Evolutionary conservation across 2,797 vertebrate genomes (phyloP).

Genomic region (Sebastes hubbsi): DNA sequence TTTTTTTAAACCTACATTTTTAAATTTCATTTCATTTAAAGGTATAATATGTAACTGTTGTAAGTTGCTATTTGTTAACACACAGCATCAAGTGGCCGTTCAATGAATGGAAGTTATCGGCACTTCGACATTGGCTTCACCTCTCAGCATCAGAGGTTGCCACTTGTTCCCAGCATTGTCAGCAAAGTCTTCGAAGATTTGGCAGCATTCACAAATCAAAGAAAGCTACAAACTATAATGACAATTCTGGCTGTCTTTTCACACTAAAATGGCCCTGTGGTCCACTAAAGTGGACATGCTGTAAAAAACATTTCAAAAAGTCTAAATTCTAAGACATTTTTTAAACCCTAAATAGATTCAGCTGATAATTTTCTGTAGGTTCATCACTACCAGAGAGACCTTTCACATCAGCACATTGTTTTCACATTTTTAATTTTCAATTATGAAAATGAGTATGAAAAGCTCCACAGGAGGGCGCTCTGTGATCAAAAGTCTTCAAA

Average conservation of each 20-base stretch:
- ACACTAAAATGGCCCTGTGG: not conserved
- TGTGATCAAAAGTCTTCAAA: not conserved
- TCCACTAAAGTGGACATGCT: not conserved
- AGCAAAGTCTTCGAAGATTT: too few species aligned
- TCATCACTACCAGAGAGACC: not conserved
- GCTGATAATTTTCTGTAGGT: not conserved
- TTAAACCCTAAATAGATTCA: not conserved
- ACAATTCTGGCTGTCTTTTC: not conserved
- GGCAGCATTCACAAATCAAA: too few species aligned
- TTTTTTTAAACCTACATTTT: accelerated
- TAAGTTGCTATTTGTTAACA: accelerated
- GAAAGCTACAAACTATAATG: not conserved
- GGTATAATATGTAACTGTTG: too few species aligned
- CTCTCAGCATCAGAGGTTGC: too few species aligned
- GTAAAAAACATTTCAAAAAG: not conserved
- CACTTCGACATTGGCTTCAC: too few species aligned
- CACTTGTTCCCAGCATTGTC: too few species aligned
- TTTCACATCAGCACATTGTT: not conserved
- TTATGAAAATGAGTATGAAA: not conserved
- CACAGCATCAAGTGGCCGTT: too few species aligned
- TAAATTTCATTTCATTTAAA: accelerated
- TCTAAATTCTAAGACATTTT: not conserved
- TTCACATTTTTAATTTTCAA: not conserved
- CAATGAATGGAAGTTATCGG: too few species aligned
- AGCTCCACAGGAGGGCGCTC: conserved; percentile 1